Conservation (phyloP, 2,113 vertebrate genomes). For the Atlantisia rogersi region DNA sequence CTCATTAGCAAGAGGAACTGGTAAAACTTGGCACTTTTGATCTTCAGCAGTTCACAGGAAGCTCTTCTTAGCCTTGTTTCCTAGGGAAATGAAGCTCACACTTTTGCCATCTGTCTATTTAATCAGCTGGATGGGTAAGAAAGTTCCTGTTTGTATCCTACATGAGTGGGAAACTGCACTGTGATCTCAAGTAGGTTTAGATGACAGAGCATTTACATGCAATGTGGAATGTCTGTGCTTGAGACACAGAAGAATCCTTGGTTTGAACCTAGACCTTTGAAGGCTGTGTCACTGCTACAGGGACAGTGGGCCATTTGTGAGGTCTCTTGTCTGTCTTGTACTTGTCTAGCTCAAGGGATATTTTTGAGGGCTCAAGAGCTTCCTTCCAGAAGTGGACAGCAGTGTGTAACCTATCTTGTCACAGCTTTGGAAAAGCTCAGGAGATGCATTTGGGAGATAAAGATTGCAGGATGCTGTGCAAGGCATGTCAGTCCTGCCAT, state of each 20-base stretch:
- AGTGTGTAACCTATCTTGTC: background rate
- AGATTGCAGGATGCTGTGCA: background rate
- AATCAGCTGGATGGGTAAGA: background rate
- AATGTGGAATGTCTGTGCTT: background rate
- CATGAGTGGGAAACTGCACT: background rate
- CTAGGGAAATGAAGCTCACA: background rate
- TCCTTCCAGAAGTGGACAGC: background rate
- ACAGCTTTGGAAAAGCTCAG: background rate
- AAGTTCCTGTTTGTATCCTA: background rate
- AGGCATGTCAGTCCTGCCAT: background rate
- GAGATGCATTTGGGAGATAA: background rate
- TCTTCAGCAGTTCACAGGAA: background rate
- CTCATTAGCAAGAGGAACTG: conserved; percentile 43
- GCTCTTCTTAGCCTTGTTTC: background rate
- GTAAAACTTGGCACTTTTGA: conserved; percentile 27
- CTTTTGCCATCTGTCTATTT: background rate
- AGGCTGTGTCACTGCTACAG: background rate
- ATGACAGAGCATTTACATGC: fast-evolving
- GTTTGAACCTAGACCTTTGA: background rate
- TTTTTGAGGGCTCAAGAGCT: background rate
- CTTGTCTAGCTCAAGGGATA: background rate
- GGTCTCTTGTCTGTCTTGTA: background rate
- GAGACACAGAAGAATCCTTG: background rate
- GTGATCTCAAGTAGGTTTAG: background rate
- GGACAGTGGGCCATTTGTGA: background rate